phyloP scores from a whole-genome alignment of 2,888 invertebrate genomes.

The Saturnia japonica region DNA sequence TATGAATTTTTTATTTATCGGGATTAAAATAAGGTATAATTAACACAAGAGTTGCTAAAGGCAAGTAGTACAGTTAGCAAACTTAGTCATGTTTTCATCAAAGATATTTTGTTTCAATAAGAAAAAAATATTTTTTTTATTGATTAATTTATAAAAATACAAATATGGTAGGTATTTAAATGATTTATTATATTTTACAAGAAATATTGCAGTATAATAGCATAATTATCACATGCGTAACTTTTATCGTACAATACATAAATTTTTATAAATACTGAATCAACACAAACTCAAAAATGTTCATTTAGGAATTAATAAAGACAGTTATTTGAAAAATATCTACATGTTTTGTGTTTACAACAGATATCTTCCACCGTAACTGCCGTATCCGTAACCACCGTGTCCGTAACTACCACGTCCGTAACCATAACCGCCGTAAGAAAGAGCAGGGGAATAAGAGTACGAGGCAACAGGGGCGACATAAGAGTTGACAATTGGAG shows the following conservation, averaged over 20 bases:
- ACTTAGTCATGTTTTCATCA: no score
- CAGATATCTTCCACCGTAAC: conserved; percentile 45
- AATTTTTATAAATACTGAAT: neutral
- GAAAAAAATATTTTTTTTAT: no score
- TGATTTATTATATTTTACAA: conserved; percentile 9
- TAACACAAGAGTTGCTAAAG: no score
- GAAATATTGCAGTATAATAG: neutral
- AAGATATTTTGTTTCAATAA: no score
- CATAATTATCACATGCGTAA: conserved; percentile 5
- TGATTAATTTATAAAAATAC: neutral
- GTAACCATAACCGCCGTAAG: conserved; percentile 37
- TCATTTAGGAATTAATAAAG: neutral
- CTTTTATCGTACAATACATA: conserved; percentile 7
- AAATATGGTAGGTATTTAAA: neutral
- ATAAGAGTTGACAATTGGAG: conserved; percentile 47
- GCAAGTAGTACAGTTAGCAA: no score
- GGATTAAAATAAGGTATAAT: no score
- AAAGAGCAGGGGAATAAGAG: conserved; percentile 30
- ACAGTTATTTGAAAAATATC: neutral
- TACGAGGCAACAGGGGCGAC: conserved; percentile 36
- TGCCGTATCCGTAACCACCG: conserved; percentile 15
- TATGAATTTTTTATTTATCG: no score
- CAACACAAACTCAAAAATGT: neutral
- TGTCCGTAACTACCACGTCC: conserved; percentile 30
- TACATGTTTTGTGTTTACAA: conserved; percentile 39